Conservation (phyloP, 2,797 vertebrate genomes). For the Vultur gryphus region DNA sequence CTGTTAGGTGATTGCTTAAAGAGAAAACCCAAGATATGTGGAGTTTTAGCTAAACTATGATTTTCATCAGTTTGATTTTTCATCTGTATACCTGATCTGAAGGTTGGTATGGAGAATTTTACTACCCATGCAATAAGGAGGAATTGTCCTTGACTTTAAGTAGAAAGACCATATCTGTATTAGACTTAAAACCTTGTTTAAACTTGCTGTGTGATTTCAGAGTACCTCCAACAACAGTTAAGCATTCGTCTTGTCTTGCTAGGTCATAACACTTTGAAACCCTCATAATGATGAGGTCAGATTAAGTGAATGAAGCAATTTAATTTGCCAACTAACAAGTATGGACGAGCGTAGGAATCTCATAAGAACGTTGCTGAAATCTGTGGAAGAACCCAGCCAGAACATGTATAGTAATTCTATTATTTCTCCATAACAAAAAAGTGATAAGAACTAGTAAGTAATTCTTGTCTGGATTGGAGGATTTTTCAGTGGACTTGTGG, state of each 20-base stretch:
- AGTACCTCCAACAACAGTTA: neutral
- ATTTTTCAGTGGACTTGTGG: neutral
- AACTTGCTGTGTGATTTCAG: neutral
- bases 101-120: neutral
- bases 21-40: neutral
- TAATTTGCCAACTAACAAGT: neutral
- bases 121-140: neutral
- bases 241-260: neutral
- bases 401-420: neutral
- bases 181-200: neutral
- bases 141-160: neutral
- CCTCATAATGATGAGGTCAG: neutral
- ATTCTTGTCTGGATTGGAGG: neutral
- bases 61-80: neutral
- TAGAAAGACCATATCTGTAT: neutral
- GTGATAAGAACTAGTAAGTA: neutral
- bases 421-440: neutral
- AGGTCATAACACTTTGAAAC: neutral
- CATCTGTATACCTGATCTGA: neutral
- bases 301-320: neutral
- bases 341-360: neutral
- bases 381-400: neutral
- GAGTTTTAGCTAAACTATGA: neutral
- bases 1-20: neutral
- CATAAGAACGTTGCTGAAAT: neutral